phyloP scores from a whole-genome alignment of 2,888 invertebrate genomes.

The Pomacea canaliculata region DNA sequence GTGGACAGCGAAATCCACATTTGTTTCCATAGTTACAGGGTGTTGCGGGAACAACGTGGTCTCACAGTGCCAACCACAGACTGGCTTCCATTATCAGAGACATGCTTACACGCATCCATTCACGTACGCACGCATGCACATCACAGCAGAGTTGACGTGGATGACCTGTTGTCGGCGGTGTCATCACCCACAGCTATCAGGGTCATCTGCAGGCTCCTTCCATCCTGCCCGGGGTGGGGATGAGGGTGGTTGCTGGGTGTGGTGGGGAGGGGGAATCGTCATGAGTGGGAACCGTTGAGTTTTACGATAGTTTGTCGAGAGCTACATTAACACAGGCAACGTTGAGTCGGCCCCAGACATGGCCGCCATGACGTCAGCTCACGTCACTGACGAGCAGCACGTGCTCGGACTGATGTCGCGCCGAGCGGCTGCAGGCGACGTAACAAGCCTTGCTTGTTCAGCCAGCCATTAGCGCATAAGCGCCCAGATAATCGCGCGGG shows the following conservation, averaged over 20 bases:
- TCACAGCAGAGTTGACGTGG: neutral
- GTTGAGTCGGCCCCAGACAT: neutral
- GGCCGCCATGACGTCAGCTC: neutral
- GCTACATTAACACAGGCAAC: no score
- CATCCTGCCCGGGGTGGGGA: neutral
- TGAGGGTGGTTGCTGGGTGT: no score
- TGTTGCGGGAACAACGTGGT: no score
- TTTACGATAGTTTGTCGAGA: no score
- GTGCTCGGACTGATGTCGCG: neutral
- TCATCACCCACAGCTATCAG: neutral
- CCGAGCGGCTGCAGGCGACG: neutral
- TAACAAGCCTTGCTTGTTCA: neutral
- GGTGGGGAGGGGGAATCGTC: no score
- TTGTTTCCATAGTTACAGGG: no score
- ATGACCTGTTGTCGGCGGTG: neutral
- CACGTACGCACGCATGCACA: slow-evolving; percentile 10
- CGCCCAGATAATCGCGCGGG: no score
- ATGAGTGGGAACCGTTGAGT: no score
- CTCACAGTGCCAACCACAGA: neutral
- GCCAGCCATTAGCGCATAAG: no score
- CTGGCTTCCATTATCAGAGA: slow-evolving; percentile 6
- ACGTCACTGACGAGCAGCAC: neutral
- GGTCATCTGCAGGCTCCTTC: neutral
- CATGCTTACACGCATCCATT: slow-evolving; percentile 9
- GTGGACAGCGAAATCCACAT: no score